Evolutionary conservation across 2,797 vertebrate genomes (phyloP), one percentile per base, ranked within the genome.

Genomic region (Pelobates cultripes): DNA sequence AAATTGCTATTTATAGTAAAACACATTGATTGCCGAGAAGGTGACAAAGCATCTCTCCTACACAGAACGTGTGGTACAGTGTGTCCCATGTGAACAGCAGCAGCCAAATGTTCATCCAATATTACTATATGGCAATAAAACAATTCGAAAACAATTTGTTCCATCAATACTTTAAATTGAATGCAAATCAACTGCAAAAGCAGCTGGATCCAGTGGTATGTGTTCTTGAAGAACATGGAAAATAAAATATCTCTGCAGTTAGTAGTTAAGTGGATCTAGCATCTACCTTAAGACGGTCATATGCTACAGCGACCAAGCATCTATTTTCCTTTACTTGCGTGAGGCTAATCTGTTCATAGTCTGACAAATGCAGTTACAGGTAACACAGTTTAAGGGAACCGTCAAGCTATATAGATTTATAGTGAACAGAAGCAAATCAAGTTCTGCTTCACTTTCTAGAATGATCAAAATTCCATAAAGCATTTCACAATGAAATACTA

Each of bases 1-100:
- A 69, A 43, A 9, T 5, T 14, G 28, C 45, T 77, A 77, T 77
- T 43, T 77, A 77, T 77, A 77, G 75, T 55, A 43, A 69, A 15
- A 70, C 44, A 44, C 66, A 69, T 43, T 69, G 45, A 70, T 57
- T 70, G 13, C 10, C 7, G 28, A 17, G 9, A 2, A 7, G 51
- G 41, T 17, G 42, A 77, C 42, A 70, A 40, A 69, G 12, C 28
- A 67, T 55, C 41, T 44, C 47, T 70, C 43, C 9, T 66, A 14
- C 17, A 67, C 13, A 6, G 57, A 57, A 57, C 43, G 66, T 43
- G 44, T 8, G 42, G 75, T 77, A 43, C 75, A 14, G 7, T 15
- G 17, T 13, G 53, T 66, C 69, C 45, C 51, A 69, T 5, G 28
- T 41, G 14, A 77, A 70, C 40, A 69, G 68, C 68, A 53, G 47